Evolutionary conservation across 2,113 vertebrate genomes (phyloP), one percentile per base, ranked within the genome.

Genomic region (Ascaphus truei): DNA sequence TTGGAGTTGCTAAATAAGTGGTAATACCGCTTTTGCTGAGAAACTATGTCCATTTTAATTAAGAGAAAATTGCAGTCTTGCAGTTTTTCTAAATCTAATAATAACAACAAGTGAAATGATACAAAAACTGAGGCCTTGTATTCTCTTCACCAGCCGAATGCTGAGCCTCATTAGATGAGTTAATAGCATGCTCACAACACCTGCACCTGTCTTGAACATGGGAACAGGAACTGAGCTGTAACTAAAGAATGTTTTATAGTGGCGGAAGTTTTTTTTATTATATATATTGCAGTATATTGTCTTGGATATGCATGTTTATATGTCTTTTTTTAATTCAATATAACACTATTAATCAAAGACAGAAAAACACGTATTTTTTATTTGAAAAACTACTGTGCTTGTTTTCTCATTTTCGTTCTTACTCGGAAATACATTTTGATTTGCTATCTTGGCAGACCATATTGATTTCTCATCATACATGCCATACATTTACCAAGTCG

Each of bases 111-210:
- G 39, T 16, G 18, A n/a, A 16, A 53, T 53, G 39, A 30, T 53
- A 16, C 25, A 34, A 56, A 11, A 29, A 57, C 13, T 45, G 20
- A 26, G 51, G 22, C 23, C n/a, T n/a, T 12, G 26, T 45, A 16
- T n/a, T 33, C 9, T 55, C 16, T 67, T 45, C 29, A n/a, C 39
- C 27, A 23, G 25, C 23, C n/a, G 36, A 30, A 57, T 12, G 29
- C 50, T 57, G 52, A 57, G 52, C 26, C 36, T 57, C 52, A 67
- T 67, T 67, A 57, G 37, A 27, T 16, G 64, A 67, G 64, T 57
- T 67, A 67, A 67, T 57, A 67, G 50, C 18, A 36, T 66, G 34
- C 36, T 31, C 26, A 29, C 15, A 66, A 66, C 50, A 67, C 51
- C 64, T 57, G 52, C 39, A 57, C 4, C 39, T 51, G 48, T 55